Base-by-base conservation (phyloP, 64 coral and sea anemone genomes). In the Montipora sp. region DNA sequence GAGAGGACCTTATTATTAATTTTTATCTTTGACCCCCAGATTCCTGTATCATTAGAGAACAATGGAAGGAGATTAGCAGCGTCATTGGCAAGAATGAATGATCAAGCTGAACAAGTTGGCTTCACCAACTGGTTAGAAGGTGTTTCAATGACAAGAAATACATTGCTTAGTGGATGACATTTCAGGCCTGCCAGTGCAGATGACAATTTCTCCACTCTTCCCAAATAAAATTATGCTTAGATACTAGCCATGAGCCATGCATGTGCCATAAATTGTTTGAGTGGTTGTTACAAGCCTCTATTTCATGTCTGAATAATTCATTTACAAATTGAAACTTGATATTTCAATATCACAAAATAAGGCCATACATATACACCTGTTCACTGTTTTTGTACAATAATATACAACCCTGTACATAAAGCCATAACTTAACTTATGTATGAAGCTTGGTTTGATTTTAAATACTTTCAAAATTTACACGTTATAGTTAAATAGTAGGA, bases 101-200 rank as follows among this genome's bases (percentile, higher is more conserved):
- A 84, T 75, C 48, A 47, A 58, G 22, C 80, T 58, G 61, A 85
- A 59, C 50, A 92, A 83, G 15, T 84, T 77, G 90, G 90, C 45
- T 73, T 84, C 53, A 84, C 70, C 19, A 84, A 77, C 9, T 92
- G 90, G 90, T 19, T 92, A 45, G 80, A 75, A n/a, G 71, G 80
- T 78, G 14, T 85, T 48, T 66, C 80, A 63, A 63, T 2, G 59
- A 50, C 83, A 18, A 85, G 5, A 72, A 85, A 51, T 46, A 3
- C 45, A 5, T 72, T n/a, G 1, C 82, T n/a, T 5, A 70, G 4
- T n/a, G 24, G 23, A 48, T 84, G 43, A 27, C 6, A 60, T 57
- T 5, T 15, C 12, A 13, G 46, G 44, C 13, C 60, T 65, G 60
- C 60, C 3, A 65, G 51, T 7, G 2, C 5, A 55, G 14, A 63